Evolutionary conservation across 2,888 invertebrate genomes (phyloP).

Genomic region (Limenitis camilla): DNA sequence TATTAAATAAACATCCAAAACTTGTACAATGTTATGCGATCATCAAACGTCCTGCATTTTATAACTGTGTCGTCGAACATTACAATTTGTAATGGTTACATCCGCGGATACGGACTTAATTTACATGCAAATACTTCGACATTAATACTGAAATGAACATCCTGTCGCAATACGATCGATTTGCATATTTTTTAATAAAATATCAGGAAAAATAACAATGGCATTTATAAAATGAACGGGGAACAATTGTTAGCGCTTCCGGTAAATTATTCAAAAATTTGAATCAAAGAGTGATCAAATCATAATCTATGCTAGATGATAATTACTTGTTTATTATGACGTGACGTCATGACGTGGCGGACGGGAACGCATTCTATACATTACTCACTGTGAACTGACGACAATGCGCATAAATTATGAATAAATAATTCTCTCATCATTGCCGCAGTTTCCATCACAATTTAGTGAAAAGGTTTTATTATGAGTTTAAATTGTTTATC

Average conservation of each 20-base stretch:
- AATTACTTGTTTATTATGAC: slow-evolving; percentile 47
- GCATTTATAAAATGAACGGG: slow-evolving; percentile 53
- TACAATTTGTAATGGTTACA: slow-evolving; percentile 62
- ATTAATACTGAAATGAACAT: slow-evolving; percentile 69
- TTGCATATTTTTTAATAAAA: slow-evolving; percentile 73
- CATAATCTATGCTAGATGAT: slow-evolving; percentile 53
- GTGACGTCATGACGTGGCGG: slow-evolving; percentile 11
- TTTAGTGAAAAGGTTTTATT: too few relatives aligned
- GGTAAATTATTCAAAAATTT: slow-evolving; percentile 68
- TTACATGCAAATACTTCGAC: slow-evolving; percentile 69
- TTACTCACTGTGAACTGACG: background rate
- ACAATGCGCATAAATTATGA: slow-evolving; percentile 13
- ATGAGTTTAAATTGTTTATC: too few relatives aligned
- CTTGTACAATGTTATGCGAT: slow-evolving; percentile 22
- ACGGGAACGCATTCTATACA: background rate
- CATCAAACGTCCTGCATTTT: slow-evolving; percentile 40
- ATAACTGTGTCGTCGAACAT: slow-evolving; percentile 52
- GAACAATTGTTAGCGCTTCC: slow-evolving; percentile 64
- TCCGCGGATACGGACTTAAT: slow-evolving; percentile 62
- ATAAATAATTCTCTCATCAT: background rate
- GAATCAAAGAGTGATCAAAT: slow-evolving; percentile 57
- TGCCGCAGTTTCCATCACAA: too few relatives aligned
- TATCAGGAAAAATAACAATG: slow-evolving; percentile 62
- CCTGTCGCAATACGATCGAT: slow-evolving; percentile 65
- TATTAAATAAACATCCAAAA: slow-evolving; percentile 17